Evolutionary conservation across 2,888 invertebrate species (phyloP), one percentile per base, ranked within the genome.

Genomic region (Anodontia alba): DNA sequence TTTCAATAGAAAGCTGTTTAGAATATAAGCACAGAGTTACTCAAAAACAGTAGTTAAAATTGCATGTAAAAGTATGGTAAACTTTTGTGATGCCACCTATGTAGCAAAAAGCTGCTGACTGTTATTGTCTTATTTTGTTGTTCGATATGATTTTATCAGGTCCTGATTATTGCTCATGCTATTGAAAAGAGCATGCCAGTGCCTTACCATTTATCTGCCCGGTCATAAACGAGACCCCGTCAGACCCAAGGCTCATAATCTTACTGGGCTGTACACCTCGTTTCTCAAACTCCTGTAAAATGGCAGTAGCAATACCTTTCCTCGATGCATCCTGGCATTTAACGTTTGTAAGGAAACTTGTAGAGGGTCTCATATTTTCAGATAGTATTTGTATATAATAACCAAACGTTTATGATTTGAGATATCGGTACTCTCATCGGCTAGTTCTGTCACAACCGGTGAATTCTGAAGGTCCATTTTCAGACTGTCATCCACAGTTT

Each of bases 351-450:
- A 62, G 15, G 20, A 31, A 62, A 15, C 29, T 7, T 33, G 62
- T 62, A 17, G 62, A 62, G 15, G 62, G 62, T 33, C n/a, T 62
- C 62, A 26, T 62, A 62, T 62, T 29, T 3, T 62, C 62, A 8
- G 29, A 62, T 2, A 62, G 15, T 15, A 29, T 26, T 62, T 62
- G 62, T 5, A n/a, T 20, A 62, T 62, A 62, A 62, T 62, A 7
- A 62, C 62, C 7, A 62, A 15, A 10, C 42, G 7, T 15, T 42
- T 42, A 42, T 42, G 42, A 15, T 42, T 42, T 42, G 42, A 42
- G 62, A 29, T 33, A 15, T 62, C 33, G 2, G 33, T 62, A 10
- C 29, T 62, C 29, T 31, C 33, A 33, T 31, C 38, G 3, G 31
- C 3, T 5, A 33, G 23, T 67, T 20, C 38, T 20, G 23, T 36